phyloP scores from a whole-genome alignment of 1,140 invertebrate genomes.

The Sminthurinus signatus region DNA sequence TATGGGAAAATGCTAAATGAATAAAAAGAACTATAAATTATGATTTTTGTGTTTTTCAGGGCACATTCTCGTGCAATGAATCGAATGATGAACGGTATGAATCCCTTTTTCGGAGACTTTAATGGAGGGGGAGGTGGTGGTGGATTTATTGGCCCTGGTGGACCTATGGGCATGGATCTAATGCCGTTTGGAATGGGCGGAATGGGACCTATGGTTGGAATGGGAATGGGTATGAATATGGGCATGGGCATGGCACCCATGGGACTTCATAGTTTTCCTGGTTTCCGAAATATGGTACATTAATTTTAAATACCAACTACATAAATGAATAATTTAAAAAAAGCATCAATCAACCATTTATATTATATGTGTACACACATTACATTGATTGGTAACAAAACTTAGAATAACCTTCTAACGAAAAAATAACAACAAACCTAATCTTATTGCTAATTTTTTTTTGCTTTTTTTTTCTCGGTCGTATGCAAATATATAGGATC shows the following conservation, averaged over 20 bases:
- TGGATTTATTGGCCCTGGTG: constrained; percentile 47
- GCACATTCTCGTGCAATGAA: constrained; percentile 34
- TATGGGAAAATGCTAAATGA: not conserved
- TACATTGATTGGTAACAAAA: no score
- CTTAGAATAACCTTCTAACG: no score
- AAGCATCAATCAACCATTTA: not conserved
- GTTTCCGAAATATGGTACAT: not conserved
- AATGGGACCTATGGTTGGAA: not conserved
- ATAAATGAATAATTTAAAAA: not conserved
- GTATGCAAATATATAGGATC: not conserved
- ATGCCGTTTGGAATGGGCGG: constrained; percentile 22
- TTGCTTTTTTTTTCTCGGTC: not conserved
- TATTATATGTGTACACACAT: not conserved
- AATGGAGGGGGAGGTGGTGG: constrained; percentile 45
- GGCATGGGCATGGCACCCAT: no score
- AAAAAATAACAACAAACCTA: not conserved
- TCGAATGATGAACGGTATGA: constrained; percentile 34
- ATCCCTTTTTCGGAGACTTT: constrained; percentile 22
- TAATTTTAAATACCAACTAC: not conserved
- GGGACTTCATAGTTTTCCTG: not conserved
- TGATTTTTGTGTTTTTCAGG: constrained; percentile 14
- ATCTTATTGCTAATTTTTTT: no score
- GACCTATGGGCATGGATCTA: constrained; percentile 36
- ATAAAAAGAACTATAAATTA: not conserved
- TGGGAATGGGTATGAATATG: no score